Conservation (phyloP, 2,113 vertebrate species). For the Boleophthalmus pectinirostris region DNA sequence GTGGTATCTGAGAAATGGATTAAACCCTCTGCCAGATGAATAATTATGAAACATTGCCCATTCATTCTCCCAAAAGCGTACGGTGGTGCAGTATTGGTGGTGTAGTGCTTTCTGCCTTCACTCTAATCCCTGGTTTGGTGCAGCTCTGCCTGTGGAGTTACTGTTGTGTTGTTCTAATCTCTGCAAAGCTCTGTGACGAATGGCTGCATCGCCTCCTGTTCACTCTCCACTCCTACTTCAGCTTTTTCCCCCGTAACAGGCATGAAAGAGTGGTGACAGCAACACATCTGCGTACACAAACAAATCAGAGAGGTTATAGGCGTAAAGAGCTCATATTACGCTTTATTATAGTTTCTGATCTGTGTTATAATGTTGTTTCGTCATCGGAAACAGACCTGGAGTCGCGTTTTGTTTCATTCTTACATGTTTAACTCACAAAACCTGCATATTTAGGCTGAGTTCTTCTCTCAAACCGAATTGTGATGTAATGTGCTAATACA, state of each 20-base stretch:
- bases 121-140: conserved; percentile 67
- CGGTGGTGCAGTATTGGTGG: conserved; percentile 10
- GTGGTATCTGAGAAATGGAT: conserved; percentile 49
- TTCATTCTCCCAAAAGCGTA: conserved; percentile 43
- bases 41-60: conserved; percentile 43
- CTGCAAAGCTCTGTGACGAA: conserved; percentile 75
- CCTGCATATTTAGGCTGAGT: too few species aligned
- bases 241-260: conserved; percentile 29
- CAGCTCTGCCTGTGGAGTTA: conserved; percentile 56
- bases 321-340: too few species aligned
- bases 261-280: conserved; percentile 48
- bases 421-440: too few species aligned
- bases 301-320: too few species aligned
- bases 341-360: too few species aligned
- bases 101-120: conserved; percentile 46
- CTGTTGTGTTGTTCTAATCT: conserved; percentile 65
- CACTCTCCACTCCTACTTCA: conserved; percentile 58
- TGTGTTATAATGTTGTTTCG: too few species aligned
- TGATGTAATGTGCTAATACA: too few species aligned
- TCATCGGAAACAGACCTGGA: too few species aligned
- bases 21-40: too few species aligned
- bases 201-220: conserved; percentile 63
- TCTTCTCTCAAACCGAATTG: too few species aligned
- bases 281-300: conserved; percentile 25
- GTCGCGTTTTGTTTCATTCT: too few species aligned